These are phyloP conservation scores for Tetrao urogallus DNA, from an alignment of 2,113 vertebrate species.

Conservation along the genomic window DNA sequence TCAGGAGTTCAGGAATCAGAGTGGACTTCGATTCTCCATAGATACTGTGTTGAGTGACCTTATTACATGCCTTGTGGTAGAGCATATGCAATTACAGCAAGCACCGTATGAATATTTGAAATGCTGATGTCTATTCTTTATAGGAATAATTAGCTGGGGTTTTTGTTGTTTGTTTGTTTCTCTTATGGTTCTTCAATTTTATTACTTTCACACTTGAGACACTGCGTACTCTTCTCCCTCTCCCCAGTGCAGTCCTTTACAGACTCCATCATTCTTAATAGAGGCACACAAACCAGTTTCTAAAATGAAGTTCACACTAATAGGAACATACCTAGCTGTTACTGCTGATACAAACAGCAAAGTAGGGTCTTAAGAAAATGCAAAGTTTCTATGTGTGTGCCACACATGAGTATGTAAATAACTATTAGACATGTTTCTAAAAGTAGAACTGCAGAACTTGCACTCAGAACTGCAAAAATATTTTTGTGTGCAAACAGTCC, in stretches of 20 bases:
- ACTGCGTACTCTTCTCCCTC: not conserved
- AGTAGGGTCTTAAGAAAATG: not conserved
- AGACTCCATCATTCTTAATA: not conserved
- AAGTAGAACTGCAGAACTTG: not conserved
- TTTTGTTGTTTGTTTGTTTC: not conserved
- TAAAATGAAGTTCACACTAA: not conserved
- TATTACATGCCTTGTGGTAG: not conserved
- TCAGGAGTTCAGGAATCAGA: not conserved
- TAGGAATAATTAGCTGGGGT: not conserved
- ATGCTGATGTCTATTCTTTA: not conserved
- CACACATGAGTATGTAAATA: accelerated
- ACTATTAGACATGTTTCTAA: not conserved
- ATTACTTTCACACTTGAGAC: not conserved
- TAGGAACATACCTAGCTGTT: not conserved
- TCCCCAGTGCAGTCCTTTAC: not conserved
- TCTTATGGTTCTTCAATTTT: not conserved
- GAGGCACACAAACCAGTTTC: not conserved
- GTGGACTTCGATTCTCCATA: not conserved
- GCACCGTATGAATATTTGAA: not conserved
- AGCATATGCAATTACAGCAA: not conserved
- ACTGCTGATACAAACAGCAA: not conserved
- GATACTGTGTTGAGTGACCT: not conserved
- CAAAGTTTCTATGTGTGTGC: not conserved
- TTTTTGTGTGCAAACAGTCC: not conserved
- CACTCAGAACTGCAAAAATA: not conserved